Conservation (phyloP, 1,140 invertebrate genomes). For the Drosophila pectinifera region DNA sequence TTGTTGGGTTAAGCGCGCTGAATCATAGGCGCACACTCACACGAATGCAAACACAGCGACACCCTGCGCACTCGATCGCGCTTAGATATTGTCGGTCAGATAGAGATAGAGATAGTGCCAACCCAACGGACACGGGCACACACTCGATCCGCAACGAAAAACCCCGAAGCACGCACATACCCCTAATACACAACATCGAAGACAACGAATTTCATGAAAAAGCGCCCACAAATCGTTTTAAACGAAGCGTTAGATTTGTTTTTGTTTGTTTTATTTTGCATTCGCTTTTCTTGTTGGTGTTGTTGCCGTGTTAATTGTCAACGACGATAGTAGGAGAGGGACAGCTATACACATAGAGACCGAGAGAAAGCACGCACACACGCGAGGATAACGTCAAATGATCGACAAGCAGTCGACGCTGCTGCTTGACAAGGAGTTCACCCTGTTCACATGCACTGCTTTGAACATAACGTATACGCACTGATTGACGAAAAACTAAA, state of each 20-base stretch:
- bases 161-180: conserved; percentile 46
- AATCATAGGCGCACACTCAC: conserved; percentile 56
- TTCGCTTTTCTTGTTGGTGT: conserved; percentile 11
- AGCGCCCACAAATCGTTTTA: conserved; percentile 69
- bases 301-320: conserved; percentile 26
- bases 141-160: conserved; percentile 12
- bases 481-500: conserved; percentile 2
- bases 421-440: conserved; percentile 21
- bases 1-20: conserved; percentile 56
- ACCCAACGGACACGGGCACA: conserved; percentile 58
- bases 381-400: conserved; percentile 21
- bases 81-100: conserved; percentile 62
- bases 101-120: conserved; percentile 73
- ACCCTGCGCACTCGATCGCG: conserved; percentile 52
- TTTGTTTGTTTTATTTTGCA: conserved; percentile 27
- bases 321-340: background rate
- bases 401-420: conserved; percentile 15
- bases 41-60: conserved; percentile 25
- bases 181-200: conserved; percentile 52
- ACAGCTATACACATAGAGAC: background rate
- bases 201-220: conserved; percentile 59
- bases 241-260: conserved; percentile 51
- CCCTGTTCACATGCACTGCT: conserved; percentile 1
- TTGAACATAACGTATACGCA: conserved; percentile 32
- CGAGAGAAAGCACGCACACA: background rate